Evolutionary conservation across 2,113 vertebrate genomes (phyloP).

Genomic region (Cyprinodon variegatus): DNA sequence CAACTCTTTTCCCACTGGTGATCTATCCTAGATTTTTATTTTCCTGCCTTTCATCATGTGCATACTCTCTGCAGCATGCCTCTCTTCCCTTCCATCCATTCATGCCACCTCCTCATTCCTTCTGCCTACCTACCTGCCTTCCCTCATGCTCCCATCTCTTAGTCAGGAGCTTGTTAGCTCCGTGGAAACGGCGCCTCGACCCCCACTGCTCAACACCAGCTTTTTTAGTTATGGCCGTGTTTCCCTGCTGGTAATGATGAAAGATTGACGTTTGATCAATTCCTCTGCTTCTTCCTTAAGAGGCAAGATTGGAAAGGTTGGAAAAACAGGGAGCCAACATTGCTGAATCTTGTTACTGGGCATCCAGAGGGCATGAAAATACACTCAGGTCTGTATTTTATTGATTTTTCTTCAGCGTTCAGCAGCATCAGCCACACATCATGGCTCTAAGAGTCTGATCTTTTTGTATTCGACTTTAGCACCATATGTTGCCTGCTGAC

Average conservation of each 20-base stretch:
- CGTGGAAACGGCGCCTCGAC: conserved; percentile 28
- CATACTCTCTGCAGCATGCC: conserved; percentile 22
- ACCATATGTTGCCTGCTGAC: no score
- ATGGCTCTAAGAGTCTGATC: no score
- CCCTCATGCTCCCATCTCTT: conserved; percentile 19
- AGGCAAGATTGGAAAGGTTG: background rate
- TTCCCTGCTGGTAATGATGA: conserved; percentile 49
- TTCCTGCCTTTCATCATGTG: conserved; percentile 6
- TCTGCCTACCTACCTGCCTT: background rate
- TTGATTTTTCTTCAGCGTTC: no score
- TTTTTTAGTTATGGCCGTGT: conserved; percentile 32
- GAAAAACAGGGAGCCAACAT: conserved; percentile 15
- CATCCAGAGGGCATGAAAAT: no score
- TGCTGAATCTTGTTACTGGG: no score
- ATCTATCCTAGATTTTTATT: conserved; percentile 3
- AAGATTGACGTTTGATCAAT: conserved; percentile 42
- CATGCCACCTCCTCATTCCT: conserved; percentile 14
- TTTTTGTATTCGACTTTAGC: no score
- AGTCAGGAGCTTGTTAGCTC: conserved; percentile 58
- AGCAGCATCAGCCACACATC: no score
- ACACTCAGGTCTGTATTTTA: no score
- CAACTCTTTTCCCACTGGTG: background rate
- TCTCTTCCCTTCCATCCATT: conserved; percentile 28
- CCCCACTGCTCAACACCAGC: background rate
- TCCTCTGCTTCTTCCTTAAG: conserved; percentile 27